phyloP scores from a whole-genome alignment of 2,797 vertebrate genomes.

The Sebastes vulpes region DNA sequence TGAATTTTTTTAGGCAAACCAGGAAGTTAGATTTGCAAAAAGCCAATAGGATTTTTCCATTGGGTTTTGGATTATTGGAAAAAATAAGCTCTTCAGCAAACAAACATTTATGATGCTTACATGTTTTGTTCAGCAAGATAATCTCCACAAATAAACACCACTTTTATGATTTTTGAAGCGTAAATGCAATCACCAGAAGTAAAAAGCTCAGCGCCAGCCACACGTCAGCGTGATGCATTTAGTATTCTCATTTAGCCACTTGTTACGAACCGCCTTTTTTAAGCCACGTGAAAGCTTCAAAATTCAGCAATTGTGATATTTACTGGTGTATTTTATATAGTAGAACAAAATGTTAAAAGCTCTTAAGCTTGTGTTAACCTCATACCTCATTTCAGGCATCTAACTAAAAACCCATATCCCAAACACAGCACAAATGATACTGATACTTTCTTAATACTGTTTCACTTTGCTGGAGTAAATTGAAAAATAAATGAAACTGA shows the following conservation, averaged over 20 bases:
- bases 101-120: no score
- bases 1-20: not conserved
- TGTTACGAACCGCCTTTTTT: no score
- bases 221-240: no score
- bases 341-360: no score
- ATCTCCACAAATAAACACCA: no score
- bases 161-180: no score
- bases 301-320: accelerated
- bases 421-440: no score
- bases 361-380: no score
- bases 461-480: not conserved
- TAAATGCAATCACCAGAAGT: not conserved
- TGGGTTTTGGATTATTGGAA: not conserved
- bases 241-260: no score
- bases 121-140: no score
- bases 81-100: not conserved
- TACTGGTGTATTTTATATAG: accelerated
- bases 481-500: not conserved
- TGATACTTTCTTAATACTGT: not conserved
- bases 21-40: not conserved
- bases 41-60: not conserved
- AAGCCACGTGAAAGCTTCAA: accelerated
- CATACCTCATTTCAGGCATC: not conserved
- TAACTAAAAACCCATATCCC: no score
- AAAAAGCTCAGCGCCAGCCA: not conserved